Evolutionary conservation across 2,113 vertebrate genomes (phyloP).

Genomic region (Lophius piscatorius): DNA sequence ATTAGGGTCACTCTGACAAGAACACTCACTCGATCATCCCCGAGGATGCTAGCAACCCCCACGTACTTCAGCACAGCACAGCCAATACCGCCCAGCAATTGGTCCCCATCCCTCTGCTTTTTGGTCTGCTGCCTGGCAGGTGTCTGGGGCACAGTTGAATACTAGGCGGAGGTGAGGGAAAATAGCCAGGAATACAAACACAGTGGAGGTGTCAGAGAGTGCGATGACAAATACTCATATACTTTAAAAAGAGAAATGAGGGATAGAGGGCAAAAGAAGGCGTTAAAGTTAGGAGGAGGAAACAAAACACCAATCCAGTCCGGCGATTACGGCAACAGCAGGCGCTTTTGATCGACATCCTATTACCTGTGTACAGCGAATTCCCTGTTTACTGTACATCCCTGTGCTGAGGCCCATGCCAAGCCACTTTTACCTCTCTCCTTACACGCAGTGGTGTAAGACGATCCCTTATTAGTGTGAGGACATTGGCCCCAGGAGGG

Average conservation of each 20-base stretch:
- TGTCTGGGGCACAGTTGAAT: constrained; percentile 51
- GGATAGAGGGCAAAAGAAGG: constrained; percentile 21
- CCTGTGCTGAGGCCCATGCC: constrained; percentile 60
- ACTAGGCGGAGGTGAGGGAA: constrained; percentile 29
- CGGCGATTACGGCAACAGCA: constrained; percentile 66
- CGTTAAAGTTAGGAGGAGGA: constrained; percentile 17
- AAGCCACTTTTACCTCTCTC: constrained; percentile 67
- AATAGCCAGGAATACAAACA: constrained; percentile 40
- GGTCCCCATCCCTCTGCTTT: constrained; percentile 33
- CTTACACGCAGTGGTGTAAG: constrained; percentile 70
- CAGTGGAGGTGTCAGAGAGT: constrained; percentile 21
- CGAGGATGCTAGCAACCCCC: constrained; percentile 64
- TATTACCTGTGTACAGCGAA: constrained; percentile 71
- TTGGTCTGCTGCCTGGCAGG: constrained; percentile 49
- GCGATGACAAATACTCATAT: constrained; percentile 34
- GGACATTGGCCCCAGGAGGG: constrained; percentile 77
- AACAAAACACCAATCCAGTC: constrained; percentile 47
- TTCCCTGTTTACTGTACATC: constrained; percentile 55
- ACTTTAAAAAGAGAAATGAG: constrained; percentile 36
- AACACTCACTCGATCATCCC: constrained; percentile 72
- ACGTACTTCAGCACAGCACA: constrained; percentile 69
- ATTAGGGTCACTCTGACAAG: constrained; percentile 80
- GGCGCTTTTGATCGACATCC: constrained; percentile 63
- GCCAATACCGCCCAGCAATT: constrained; percentile 35
- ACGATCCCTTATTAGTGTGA: constrained; percentile 77